A percentile compares a stretch with the other conserved stretches of the same genome.
Evolutionary conservation across 2,113 vertebrate genomes (phyloP).

Genomic region (Pelodiscus sinensis): DNA sequence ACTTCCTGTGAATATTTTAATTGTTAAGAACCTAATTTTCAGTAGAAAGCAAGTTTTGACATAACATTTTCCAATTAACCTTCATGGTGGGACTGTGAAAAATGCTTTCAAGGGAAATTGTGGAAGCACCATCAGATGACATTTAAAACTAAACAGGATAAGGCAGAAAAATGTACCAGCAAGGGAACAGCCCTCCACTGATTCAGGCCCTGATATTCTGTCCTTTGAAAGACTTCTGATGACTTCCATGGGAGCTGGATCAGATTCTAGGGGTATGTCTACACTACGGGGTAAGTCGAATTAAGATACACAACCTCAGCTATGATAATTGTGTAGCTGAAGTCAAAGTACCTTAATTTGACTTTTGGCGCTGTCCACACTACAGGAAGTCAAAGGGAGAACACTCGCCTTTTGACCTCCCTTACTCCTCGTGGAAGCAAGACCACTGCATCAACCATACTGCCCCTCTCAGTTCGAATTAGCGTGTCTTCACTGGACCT

Average conservation of each 20-base stretch:
- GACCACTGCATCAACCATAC: too few relatives aligned
- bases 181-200: neutral
- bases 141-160: neutral
- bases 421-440: too few relatives aligned
- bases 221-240: neutral
- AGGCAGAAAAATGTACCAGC: neutral
- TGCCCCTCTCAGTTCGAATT: too few relatives aligned
- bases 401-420: too few relatives aligned
- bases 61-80: neutral
- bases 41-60: neutral
- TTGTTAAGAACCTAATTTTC: neutral
- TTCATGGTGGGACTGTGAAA: neutral
- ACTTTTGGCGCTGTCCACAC: too few relatives aligned
- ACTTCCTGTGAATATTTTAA: neutral
- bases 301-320: too few relatives aligned
- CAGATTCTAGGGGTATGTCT: too few relatives aligned
- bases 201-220: neutral
- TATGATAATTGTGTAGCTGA: too few relatives aligned
- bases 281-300: too few relatives aligned
- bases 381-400: too few relatives aligned
- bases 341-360: too few relatives aligned
- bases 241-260: neutral
- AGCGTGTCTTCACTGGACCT: too few relatives aligned
- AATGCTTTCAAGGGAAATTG: neutral
- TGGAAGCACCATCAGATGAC: neutral